These are phyloP conservation scores for Corvus hawaiiensis DNA, from an alignment of 2,113 vertebrate genomes.

Conservation along the genomic window DNA sequence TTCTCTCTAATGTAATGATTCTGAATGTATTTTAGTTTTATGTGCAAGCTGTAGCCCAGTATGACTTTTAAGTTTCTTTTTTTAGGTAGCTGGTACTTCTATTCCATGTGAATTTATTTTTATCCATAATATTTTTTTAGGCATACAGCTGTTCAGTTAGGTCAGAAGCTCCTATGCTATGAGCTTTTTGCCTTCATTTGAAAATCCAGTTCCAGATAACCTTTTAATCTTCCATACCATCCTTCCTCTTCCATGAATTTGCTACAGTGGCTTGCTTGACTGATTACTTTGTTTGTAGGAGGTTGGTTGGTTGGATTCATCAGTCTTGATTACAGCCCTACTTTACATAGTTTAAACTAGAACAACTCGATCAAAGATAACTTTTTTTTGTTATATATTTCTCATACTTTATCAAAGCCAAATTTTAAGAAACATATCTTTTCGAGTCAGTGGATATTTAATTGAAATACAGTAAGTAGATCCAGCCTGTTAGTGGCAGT, in stretches of 20 bases:
- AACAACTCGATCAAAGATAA: not conserved
- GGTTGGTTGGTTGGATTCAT: not conserved
- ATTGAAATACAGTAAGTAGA: constrained; percentile 6
- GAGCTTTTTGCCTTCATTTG: not conserved
- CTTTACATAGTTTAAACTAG: not conserved
- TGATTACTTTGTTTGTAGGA: not conserved
- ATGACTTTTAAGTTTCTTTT: not conserved
- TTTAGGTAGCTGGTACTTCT: not conserved
- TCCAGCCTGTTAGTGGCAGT: not conserved
- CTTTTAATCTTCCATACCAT: not conserved
- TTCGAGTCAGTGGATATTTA: not conserved
- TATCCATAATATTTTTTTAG: not conserved
- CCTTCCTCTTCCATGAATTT: not conserved
- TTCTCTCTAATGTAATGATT: not conserved
- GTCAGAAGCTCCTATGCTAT: not conserved
- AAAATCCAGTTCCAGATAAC: not conserved
- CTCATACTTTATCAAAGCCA: not conserved
- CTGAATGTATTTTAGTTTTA: not conserved
- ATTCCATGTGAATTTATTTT: not conserved
- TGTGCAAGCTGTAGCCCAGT: not conserved
- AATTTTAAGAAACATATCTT: not conserved
- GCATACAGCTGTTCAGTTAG: not conserved
- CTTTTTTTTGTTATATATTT: not conserved
- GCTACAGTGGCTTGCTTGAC: not conserved
- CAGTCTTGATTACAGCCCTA: not conserved